Conservation (phyloP, 2,797 vertebrate species). For the Melanotaenia pygmaea region DNA sequence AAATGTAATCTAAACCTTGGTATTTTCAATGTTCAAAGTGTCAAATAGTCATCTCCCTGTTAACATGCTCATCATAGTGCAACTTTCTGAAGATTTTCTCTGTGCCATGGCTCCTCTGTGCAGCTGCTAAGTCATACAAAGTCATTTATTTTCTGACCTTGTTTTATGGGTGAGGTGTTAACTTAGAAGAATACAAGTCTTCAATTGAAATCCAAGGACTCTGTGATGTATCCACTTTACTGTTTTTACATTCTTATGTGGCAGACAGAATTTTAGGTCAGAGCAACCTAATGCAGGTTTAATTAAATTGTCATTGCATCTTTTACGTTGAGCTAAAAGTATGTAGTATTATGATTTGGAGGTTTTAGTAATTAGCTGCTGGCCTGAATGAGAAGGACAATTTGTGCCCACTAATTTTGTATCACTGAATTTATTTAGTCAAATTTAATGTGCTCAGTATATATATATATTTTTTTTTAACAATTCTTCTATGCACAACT, state of each 20-base stretch:
- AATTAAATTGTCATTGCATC: background rate
- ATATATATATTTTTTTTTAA: too few species aligned
- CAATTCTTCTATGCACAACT: too few species aligned
- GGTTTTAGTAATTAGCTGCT: background rate
- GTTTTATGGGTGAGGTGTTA: background rate
- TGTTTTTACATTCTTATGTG: background rate
- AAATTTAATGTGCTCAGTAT: background rate
- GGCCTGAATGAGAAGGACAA: background rate
- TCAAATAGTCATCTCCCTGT: background rate
- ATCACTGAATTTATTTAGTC: background rate
- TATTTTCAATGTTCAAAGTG: background rate
- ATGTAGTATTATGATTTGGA: background rate
- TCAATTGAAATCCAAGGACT: background rate
- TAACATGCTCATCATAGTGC: background rate
- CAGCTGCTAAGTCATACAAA: background rate
- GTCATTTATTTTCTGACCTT: background rate
- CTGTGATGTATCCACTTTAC: background rate
- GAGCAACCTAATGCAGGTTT: background rate
- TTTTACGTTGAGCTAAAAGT: background rate
- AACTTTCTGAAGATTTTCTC: background rate
- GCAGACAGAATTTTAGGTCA: background rate
- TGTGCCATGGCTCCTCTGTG: background rate
- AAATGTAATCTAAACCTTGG: too few species aligned
- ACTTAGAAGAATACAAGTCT: background rate
- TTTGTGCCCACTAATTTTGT: background rate